Base-by-base conservation (phyloP, 2,797 vertebrate genomes). In the Pipistrellus pygmaeus region DNA sequence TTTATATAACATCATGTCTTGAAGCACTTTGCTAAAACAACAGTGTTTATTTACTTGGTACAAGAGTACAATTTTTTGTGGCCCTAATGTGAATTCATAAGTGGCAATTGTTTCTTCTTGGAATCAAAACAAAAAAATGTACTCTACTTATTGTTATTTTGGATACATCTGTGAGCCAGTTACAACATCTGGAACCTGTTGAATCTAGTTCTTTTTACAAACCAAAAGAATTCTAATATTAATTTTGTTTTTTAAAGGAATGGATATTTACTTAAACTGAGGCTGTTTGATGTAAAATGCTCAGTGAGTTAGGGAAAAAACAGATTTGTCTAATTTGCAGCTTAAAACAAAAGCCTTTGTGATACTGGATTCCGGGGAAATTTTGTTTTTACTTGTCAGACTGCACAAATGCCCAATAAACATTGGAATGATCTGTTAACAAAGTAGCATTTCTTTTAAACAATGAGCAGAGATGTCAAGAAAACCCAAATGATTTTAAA, bases 191-290 rank as follows among this genome's bases (percentile, higher is more conserved):
- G 92, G 76, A 84, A 88, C 41, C 38, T 92, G 72, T 91, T 96
- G 78, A 55, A 75, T 81, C 35, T 84, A 68, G 88, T 21, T 88
- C 38, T 64, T 91, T 87, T 88, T 85, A 95, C 38, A 91, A 96
- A 95, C 80, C 91, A 92, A 94, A 94, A 90, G 3, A 93, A 88
- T 92, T 92, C 38, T 92, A 96, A 76, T 90, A 95, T 93, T 95
- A 91, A 88, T 93, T 96, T 93, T 73, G 78, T 81, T 94, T 95
- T 87, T 91, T 72, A 88, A 57, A 95, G 23, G 89, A 35, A 83
- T 66, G 51, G 27, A 44, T 90, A 96, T 89, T 95, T 94, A 94
- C 64, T 95, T 96, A 85, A 90, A 95, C 20, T 81, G 44, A 48
- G 60, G 32, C 60, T 87, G 13, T 87, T 60, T 95, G 88, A 91